Evolutionary conservation across 2,888 invertebrate genomes (phyloP), one percentile per base, ranked within the genome.

Genomic region (Caenorhabditis doughertyi): DNA sequence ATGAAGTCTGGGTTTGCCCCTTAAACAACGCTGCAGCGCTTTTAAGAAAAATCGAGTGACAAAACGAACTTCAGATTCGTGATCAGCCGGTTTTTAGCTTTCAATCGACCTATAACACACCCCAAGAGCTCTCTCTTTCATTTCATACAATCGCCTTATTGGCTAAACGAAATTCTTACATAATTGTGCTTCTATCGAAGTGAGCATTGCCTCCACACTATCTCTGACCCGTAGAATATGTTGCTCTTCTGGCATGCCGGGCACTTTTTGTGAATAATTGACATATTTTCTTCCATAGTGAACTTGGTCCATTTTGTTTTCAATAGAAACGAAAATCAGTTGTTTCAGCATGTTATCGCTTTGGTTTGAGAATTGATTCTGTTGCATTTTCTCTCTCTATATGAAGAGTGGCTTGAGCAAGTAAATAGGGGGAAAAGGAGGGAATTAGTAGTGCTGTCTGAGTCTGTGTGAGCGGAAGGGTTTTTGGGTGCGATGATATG

Each of bases 161-260:
- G n/a, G n/a, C n/a, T n/a, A n/a, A n/a, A n/a, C n/a, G n/a, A n/a
- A n/a, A n/a, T n/a, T n/a, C 67, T 67, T 3, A 67, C 67, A 39
- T 4, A 60, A 27, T 5, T 25, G 35, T 16, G n/a, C 3, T 23
- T 72, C 62, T 4, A 71, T n/a, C 1, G 71, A 72, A 1, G 4
- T 13, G 16, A 72, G 47, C 72, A 72, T 72, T 11, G 62, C 72
- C 18, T 72, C 72, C 1, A 62, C 72, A 13, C 42, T 39, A 18
- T 72, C 51, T 9, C 72, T 29, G 2, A 72, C 42, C 4, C 44
- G 39, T 7, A 60, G 21, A 11, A 72, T 72, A n/a, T 72, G 71
- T 27, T 72, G 47, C 1, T 62, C 62, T 9, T 27, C 62, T 16
- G 72, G 5, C 39, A 53, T 53, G 18, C 62, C 72, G 11, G 72